Evolutionary conservation across 2,888 invertebrate species (phyloP).

Genomic region (Epicampocera succincta): DNA sequence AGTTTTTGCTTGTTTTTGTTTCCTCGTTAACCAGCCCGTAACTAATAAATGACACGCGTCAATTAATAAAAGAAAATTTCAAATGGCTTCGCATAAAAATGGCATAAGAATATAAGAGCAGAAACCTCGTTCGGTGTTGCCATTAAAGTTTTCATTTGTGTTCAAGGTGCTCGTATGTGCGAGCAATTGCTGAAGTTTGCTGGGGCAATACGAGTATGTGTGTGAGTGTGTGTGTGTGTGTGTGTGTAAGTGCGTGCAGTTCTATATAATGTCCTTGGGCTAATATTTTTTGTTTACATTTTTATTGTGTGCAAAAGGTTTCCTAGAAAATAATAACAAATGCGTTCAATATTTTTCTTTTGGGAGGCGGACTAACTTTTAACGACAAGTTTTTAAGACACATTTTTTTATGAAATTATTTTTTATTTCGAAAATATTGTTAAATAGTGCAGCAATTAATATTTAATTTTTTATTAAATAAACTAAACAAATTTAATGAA

Average conservation of each 20-base stretch:
- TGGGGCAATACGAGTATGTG: too few relatives aligned
- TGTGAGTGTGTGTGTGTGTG: not conserved
- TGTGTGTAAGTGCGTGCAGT: conserved; percentile 9
- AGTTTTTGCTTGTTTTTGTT: conserved; percentile 8
- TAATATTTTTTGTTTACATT: not conserved
- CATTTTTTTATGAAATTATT: too few relatives aligned
- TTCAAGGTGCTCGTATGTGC: conserved; percentile 13
- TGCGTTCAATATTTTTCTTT: too few relatives aligned
- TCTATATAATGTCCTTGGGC: conserved; percentile 59
- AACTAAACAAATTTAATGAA: too few relatives aligned
- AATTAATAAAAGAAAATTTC: conserved; percentile 55
- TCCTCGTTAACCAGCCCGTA: conserved; percentile 13
- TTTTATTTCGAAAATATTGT: too few relatives aligned
- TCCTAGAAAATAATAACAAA: not conserved
- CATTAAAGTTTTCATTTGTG: not conserved
- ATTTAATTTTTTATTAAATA: too few relatives aligned
- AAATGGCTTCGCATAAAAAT: conserved; percentile 23
- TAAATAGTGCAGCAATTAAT: too few relatives aligned
- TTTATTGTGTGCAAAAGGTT: conserved; percentile 6
- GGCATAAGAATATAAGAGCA: not conserved
- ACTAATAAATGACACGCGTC: conserved; percentile 63
- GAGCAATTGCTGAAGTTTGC: too few relatives aligned
- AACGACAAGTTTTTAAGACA: too few relatives aligned
- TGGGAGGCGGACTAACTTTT: too few relatives aligned
- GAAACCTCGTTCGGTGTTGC: not conserved